Conservation (phyloP, 2,113 vertebrate genomes). For the Dicrurus megarhynchus region DNA sequence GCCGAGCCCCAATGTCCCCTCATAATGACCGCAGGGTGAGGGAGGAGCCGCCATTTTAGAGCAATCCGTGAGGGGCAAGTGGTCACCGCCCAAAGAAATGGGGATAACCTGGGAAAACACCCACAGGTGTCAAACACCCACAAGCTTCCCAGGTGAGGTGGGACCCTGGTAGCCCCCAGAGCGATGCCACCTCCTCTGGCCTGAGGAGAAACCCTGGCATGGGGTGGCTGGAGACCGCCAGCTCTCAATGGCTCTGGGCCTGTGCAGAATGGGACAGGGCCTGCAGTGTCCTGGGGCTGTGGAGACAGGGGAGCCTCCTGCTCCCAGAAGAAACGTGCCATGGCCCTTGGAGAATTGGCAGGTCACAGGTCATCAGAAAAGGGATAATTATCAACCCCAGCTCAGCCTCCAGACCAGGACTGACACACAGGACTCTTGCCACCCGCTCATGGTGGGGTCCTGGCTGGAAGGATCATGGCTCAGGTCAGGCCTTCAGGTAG, state of each 20-base stretch:
- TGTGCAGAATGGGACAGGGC: rapidly evolving
- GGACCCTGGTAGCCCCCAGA: background rate
- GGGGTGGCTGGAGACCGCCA: rapidly evolving
- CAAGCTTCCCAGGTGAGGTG: background rate
- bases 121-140: rapidly evolving
- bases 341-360: background rate
- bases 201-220: background rate
- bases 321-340: background rate
- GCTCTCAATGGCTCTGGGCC: rapidly evolving
- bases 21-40: rapidly evolving
- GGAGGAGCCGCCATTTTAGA: background rate
- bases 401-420: background rate
- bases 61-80: background rate
- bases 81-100: rapidly evolving
- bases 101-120: background rate
- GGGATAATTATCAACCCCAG: background rate
- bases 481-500: background rate
- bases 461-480: background rate
- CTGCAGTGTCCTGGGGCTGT: rapidly evolving
- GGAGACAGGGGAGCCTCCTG: rapidly evolving
- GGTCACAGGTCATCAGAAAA: background rate
- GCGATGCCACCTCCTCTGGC: rapidly evolving
- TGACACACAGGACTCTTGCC: background rate
- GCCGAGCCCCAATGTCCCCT: background rate
- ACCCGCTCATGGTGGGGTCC: too few relatives aligned